Conservation (phyloP, 2,888 invertebrate genomes). For the Cryptophagus acutangulus region DNA sequence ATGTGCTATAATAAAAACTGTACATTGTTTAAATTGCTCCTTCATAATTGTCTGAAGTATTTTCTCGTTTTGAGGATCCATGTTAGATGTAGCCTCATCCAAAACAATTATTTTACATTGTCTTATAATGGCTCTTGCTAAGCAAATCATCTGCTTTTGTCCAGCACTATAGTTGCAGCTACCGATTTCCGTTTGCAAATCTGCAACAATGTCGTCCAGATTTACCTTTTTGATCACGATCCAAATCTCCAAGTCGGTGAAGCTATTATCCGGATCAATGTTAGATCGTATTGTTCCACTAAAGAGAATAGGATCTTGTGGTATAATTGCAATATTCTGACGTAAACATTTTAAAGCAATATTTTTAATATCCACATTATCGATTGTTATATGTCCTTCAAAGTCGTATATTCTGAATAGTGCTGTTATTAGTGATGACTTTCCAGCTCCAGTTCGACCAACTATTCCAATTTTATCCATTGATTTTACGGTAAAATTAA, state of each 20-base stretch:
- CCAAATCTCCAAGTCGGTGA: conserved; percentile 36
- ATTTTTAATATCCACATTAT: conserved; percentile 32
- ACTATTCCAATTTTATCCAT: conserved; percentile 74
- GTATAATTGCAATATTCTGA: conserved; percentile 51
- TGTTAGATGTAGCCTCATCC: conserved; percentile 53
- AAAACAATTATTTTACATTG: conserved; percentile 49
- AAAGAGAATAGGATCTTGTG: conserved; percentile 52
- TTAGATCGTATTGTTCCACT: conserved; percentile 53
- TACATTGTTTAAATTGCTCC: conserved; percentile 48
- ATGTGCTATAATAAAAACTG: conserved; percentile 48
- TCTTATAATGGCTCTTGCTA: conserved; percentile 50
- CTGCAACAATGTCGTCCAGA: conserved; percentile 38
- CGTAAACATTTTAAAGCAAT: conserved; percentile 50
- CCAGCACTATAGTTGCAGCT: conserved; percentile 49
- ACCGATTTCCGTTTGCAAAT: conserved; percentile 26
- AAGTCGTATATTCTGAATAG: conserved; percentile 72
- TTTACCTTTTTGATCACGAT: conserved; percentile 42
- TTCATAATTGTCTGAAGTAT: conserved; percentile 51
- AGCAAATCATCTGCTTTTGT: conserved; percentile 52
- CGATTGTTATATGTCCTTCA: conserved; percentile 64
- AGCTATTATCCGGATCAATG: conserved; percentile 33
- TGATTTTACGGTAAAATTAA: conserved; percentile 62
- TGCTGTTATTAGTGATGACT: conserved; percentile 70
- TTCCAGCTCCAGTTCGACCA: conserved; percentile 82
- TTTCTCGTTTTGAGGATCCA: conserved; percentile 50